Conservation (phyloP, 2,888 invertebrate genomes). For the Beris morrisii region DNA sequence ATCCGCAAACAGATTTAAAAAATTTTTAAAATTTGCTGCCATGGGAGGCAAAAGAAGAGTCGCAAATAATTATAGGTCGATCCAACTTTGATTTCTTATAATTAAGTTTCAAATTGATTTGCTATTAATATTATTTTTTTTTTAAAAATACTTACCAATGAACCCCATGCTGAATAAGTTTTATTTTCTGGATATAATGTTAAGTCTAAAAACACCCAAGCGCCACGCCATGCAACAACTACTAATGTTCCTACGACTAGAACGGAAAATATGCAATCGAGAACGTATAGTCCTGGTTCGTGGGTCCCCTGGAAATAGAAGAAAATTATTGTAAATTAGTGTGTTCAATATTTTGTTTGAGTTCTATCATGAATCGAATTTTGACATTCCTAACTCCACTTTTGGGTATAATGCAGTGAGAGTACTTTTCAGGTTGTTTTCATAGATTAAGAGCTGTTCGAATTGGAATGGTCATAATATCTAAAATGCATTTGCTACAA, state of each 20-base stretch:
- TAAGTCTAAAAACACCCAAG: conserved; percentile 80
- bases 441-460: no score
- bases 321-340: conserved; percentile 2
- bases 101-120: not conserved
- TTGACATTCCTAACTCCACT: not conserved
- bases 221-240: conserved; percentile 86
- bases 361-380: not conserved
- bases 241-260: conserved; percentile 81
- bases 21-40: no score
- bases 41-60: no score
- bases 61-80: no score
- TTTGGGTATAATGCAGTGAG: not conserved
- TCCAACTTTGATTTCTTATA: not conserved
- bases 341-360: not conserved
- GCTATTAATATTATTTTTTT: not conserved
- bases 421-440: no score
- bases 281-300: conserved; percentile 71
- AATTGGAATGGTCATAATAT: not conserved
- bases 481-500: no score
- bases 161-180: conserved; percentile 72
- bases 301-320: conserved; percentile 62
- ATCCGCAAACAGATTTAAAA: no score
- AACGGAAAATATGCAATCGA: conserved; percentile 86
- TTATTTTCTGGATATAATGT: conserved; percentile 74
- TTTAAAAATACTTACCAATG: conserved; percentile 67